Percentiles rank a stretch among this genome's conserved stretches.
Conservation (phyloP, 2,113 vertebrate genomes). For the Lipophrys pholis region DNA sequence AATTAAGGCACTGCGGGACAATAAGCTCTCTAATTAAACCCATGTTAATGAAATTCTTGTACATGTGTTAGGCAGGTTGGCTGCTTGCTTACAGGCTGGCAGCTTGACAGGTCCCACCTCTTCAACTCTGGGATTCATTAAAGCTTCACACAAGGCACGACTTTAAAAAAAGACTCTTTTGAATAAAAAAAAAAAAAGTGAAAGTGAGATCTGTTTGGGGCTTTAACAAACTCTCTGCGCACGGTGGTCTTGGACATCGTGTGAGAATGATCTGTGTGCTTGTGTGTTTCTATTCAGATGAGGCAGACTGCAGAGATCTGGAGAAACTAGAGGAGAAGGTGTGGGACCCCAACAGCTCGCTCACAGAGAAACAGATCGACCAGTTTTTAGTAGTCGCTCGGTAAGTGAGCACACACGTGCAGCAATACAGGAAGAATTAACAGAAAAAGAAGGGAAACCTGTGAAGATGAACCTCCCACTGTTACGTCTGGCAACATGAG, state of each 20-base stretch:
- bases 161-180: neutral
- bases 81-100: conserved; percentile 33
- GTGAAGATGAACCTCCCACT: too few relatives aligned
- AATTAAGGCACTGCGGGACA: conserved; percentile 42
- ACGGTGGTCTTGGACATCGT: neutral
- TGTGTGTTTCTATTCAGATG: conserved; percentile 78
- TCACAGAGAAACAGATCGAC: conserved; percentile 97
- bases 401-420: conserved; percentile 79
- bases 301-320: conserved; percentile 92
- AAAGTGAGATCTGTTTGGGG: neutral
- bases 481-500: too few relatives aligned
- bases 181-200: neutral
- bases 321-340: conserved; percentile 94
- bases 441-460: too few relatives aligned
- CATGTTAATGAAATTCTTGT: conserved; percentile 56
- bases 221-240: neutral
- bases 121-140: conserved; percentile 47
- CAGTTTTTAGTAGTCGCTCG: conserved; percentile 98
- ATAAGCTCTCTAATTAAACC: conserved; percentile 56
- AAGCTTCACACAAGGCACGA: conserved; percentile 14
- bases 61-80: conserved; percentile 40
- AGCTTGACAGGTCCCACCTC: conserved; percentile 31
- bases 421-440: neutral
- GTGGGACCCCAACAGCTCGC: conserved; percentile 91
- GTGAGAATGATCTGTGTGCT: conserved; percentile 3